Evolutionary conservation across 2,797 vertebrate species (phyloP).

Genomic region (Hephaestus fuliginosus): DNA sequence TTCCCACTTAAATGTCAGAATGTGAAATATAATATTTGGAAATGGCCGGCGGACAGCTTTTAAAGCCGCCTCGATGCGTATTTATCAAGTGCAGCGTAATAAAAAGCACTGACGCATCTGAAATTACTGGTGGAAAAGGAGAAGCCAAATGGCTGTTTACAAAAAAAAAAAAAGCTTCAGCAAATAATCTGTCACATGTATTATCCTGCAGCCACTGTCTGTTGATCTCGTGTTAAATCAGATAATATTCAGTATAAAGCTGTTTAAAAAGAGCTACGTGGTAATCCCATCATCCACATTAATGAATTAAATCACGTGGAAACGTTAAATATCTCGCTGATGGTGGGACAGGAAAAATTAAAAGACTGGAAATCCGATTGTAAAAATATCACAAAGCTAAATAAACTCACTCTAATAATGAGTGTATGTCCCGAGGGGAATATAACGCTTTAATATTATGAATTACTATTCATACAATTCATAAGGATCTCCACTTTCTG

Average conservation of each 20-base stretch:
- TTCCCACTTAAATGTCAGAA: conserved; percentile 40
- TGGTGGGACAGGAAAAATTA: background rate
- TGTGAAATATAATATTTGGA: conserved; percentile 47
- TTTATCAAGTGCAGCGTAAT: conserved; percentile 25
- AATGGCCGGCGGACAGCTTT: conserved; percentile 27
- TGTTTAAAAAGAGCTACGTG: conserved; percentile 9
- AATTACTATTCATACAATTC: background rate
- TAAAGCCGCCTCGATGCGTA: conserved; percentile 1
- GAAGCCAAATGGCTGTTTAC: conserved; percentile 33
- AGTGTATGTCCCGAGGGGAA: background rate
- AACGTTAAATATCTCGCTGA: background rate
- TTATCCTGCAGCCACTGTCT: background rate
- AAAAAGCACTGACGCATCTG: conserved; percentile 15
- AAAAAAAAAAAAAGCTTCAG: conserved; percentile 1
- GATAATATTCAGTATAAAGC: conserved; percentile 23
- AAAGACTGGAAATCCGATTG: background rate
- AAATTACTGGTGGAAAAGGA: conserved; percentile 1
- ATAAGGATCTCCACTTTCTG: background rate
- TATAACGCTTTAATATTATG: background rate
- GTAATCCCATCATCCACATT: conserved; percentile 5
- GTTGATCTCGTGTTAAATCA: conserved; percentile 22
- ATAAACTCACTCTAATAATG: background rate
- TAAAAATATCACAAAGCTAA: background rate
- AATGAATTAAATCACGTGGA: background rate
- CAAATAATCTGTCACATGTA: conserved; percentile 34